These are phyloP conservation scores for Hippolais icterina DNA, from an alignment of 2,113 vertebrate species.

Conservation along the genomic window DNA sequence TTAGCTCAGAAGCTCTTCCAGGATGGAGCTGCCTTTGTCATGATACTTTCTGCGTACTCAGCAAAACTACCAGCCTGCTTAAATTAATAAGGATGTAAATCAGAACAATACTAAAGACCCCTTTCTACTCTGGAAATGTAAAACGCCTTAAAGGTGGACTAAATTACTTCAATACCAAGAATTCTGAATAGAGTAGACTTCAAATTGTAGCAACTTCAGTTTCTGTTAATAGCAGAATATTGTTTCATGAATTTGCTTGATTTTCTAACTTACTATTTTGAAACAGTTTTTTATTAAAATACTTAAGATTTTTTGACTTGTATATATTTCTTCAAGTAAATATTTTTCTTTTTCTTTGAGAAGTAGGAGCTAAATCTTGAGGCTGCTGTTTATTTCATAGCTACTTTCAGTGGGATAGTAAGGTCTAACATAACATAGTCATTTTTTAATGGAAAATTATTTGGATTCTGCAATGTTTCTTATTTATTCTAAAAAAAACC, in stretches of 20 bases:
- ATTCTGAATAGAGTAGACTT: neutral
- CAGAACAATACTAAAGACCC: neutral
- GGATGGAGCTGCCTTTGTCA: neutral
- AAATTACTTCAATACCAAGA: neutral
- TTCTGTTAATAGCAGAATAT: neutral
- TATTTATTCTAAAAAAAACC: neutral
- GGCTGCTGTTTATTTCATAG: neutral
- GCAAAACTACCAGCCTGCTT: neutral
- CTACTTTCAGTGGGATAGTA: neutral
- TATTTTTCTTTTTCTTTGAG: neutral
- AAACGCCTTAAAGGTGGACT: neutral
- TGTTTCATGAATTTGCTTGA: neutral
- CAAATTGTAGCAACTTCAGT: neutral
- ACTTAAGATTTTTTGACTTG: neutral
- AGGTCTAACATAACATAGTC: neutral
- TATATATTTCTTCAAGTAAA: neutral
- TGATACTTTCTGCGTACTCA: neutral
- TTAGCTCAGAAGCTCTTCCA: neutral
- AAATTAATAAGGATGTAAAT: slow-evolving; percentile 14
- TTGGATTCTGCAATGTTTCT: neutral
- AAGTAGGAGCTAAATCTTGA: neutral
- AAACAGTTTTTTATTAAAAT: neutral
- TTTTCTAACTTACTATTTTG: neutral
- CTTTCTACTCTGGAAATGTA: neutral
- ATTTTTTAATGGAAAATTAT: neutral